Evolutionary conservation across 2,888 invertebrate genomes (phyloP), one percentile per base, ranked within the genome.

Genomic region (Endomychus coccineus): DNA sequence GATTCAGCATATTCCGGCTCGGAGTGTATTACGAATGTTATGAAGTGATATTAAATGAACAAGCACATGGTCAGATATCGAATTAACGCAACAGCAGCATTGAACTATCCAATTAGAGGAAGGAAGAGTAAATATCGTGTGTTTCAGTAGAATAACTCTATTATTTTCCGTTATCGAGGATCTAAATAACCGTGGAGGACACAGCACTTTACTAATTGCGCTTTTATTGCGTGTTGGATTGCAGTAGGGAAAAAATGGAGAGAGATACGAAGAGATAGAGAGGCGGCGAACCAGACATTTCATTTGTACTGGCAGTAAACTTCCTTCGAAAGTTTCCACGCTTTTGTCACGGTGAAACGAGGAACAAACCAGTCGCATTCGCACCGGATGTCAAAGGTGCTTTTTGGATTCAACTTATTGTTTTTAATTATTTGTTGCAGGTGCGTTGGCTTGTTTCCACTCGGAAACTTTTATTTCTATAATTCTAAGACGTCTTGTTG

Each of bases 141-240:
- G 59, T 59, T 56, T 55, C 59, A 58, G 51, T 54, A 59, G 59
- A 57, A 61, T 57, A 57, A 57, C 58, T 59, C 58, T 58, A 60
- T 61, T 61, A 60, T 61, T 62, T 61, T 51, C 55, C 56, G 50
- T 60, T 62, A 61, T 62, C 61, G 49, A 40, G 43, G 54, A 64
- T 63, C 62, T 62, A 63, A 62, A 63, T 62, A 62, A 62, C 55
- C 62, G 58, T 61, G 58, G 60, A 61, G 61, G 62, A 60, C 62
- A 59, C 56, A 59, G 54, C 53, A 59, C 58, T 58, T 56, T 56
- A 52, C 61, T 61, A 61, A 61, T 61, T 61, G 59, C 54, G 50
- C 54, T 58, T 58, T 59, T 59, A 59, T 59, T 55, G 55, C 60
- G 56, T 58, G 57, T 45, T 45, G 49, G 43, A 25, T 38, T 37